Base-by-base conservation (phyloP, 2,888 invertebrate genomes). In the Caenorhabditis wallacei region DNA sequence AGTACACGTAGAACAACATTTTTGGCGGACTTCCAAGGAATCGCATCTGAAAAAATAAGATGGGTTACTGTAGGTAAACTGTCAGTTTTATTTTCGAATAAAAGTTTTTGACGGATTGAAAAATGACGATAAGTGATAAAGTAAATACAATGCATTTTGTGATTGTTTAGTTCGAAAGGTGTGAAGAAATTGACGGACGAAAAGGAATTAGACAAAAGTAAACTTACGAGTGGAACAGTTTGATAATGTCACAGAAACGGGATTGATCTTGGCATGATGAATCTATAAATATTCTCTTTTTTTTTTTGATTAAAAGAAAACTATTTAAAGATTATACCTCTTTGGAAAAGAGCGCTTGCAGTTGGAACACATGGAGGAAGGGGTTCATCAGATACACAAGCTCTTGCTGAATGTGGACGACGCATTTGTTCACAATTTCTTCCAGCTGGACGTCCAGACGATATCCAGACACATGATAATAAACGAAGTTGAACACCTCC, bases 401-500 rank as follows among this genome's bases (percentile, higher is more conserved):
- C 85, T 18, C 89, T 81, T 20, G 91, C 90, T 20, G 91, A 88
- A 43, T 87, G 76, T n/a, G 90, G 90, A 18, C 90, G 75, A 48
- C 84, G 74, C 56, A 86, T 80, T 53, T 84, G 84, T 35, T 89
- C 89, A 66, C 98, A 98, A 18, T 95, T 95, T 85, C 95, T 95
- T 18, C 95, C 96, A 8, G 97, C 97, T 37, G 96, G 95, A 90
- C 94, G 94, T 88, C 95, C 95, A 22, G 95, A 95, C 7, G 95
- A 95, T 89, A 95, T 95, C 98, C 97, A 98, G 84, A 97, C 96
- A 93, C 98, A 98, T 90, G 96, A 95, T 75, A 98, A 93, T 87
- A 95, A 95, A 88, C 98, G 94, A 92, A 96, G 96, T 92, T 96
- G 95, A 70, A 96, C 95, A 0, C 97, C 97, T 89, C 95, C 94